These are phyloP conservation scores for Nycticebus coucang DNA, from an alignment of 2,113 vertebrate genomes.

Conservation along the genomic window DNA sequence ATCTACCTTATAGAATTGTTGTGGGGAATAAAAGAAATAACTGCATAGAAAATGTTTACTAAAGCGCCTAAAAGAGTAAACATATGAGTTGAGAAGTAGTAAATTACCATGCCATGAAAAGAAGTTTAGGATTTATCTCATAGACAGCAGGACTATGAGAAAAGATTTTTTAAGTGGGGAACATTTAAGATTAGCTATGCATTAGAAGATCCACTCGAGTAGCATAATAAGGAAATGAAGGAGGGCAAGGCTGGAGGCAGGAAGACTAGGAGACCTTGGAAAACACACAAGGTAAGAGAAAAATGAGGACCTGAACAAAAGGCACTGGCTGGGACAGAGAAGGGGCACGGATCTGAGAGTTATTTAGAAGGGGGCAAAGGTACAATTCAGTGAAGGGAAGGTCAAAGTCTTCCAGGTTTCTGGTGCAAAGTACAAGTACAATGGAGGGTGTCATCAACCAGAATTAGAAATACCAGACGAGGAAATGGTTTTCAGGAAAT, in stretches of 20 bases:
- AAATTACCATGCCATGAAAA: background rate
- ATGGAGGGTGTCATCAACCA: background rate
- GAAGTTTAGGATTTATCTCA: conserved; percentile 43
- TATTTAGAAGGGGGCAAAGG: background rate
- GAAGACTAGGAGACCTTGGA: conserved; percentile 7
- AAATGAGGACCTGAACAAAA: background rate
- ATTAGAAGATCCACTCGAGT: background rate
- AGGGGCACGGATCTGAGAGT: background rate
- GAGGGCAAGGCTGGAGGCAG: background rate
- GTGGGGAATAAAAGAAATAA: conserved; percentile 27
- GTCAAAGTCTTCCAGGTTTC: background rate
- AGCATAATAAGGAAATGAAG: background rate
- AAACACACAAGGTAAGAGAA: background rate
- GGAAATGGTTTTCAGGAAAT: conserved; percentile 17
- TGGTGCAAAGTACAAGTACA: background rate
- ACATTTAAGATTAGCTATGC: background rate
- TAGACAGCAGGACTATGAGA: background rate
- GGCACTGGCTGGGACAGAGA: background rate
- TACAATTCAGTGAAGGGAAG: background rate
- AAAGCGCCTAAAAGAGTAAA: conserved; percentile 25
- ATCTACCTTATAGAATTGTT: background rate
- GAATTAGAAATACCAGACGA: background rate
- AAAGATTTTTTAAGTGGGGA: conserved; percentile 26
- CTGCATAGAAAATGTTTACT: conserved; percentile 2
- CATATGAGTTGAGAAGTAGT: background rate